Percentiles rank a stretch among this genome's conserved stretches.
Evolutionary conservation across 2,888 invertebrate species (phyloP).

Genomic region (Campopleginae sp.): DNA sequence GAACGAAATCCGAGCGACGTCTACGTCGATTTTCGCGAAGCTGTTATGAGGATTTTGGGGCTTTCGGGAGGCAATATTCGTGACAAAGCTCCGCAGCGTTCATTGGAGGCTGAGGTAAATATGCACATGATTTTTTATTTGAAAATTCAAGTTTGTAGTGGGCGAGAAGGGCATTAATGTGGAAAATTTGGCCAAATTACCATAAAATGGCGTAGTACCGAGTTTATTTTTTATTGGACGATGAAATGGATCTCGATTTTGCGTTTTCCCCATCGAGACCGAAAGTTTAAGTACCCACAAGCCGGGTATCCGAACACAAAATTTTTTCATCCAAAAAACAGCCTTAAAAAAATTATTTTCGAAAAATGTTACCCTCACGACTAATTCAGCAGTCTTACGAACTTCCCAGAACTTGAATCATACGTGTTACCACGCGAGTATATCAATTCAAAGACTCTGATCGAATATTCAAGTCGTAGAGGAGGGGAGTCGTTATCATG

Average conservation of each 20-base stretch:
- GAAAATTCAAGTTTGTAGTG: neutral
- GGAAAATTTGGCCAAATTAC: neutral
- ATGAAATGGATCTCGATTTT: neutral
- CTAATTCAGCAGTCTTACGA: neutral
- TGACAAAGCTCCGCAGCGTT: conserved; percentile 66
- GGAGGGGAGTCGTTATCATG: neutral
- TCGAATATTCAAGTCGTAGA: neutral
- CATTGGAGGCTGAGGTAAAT: conserved; percentile 80
- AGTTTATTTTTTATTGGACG: neutral
- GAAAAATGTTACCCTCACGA: neutral
- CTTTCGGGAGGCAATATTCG: conserved; percentile 74
- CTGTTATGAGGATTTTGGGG: conserved; percentile 91
- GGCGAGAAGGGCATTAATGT: neutral
- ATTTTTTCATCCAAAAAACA: neutral
- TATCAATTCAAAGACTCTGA: neutral
- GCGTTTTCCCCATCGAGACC: neutral
- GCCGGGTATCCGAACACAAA: neutral
- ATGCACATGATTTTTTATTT: neutral
- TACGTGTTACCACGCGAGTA: neutral
- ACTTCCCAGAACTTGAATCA: neutral
- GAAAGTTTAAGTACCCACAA: neutral
- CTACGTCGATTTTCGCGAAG: conserved; percentile 93
- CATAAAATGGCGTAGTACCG: neutral
- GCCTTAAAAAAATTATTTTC: neutral
- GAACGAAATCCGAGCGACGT: conserved; percentile 94